Conservation (phyloP, 2,113 vertebrate species). For the Eolophus roseicapilla region DNA sequence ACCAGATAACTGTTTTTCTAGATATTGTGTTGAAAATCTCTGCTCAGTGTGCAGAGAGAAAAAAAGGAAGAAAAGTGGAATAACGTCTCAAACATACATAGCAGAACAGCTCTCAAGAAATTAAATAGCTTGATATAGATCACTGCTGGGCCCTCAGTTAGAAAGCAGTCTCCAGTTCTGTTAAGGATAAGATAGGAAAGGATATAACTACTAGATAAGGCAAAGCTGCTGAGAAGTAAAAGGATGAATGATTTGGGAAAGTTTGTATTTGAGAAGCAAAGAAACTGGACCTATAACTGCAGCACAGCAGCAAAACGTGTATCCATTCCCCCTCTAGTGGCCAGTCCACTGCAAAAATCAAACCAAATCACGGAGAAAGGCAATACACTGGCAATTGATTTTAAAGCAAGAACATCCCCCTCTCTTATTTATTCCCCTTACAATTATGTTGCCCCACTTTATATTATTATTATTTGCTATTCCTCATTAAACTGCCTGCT, state of each 20-base stretch:
- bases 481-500: not conserved
- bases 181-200: not conserved
- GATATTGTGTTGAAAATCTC: not conserved
- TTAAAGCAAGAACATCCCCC: accelerated
- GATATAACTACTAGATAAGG: not conserved
- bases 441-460: not conserved
- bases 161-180: not conserved
- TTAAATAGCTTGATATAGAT: not conserved
- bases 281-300: accelerated
- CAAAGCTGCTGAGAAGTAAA: not conserved
- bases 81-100: not conserved
- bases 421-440: not conserved
- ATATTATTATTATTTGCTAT: not conserved
- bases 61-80: not conserved
- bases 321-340: slow-evolving; percentile 63
- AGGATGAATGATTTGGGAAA: not conserved
- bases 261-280: not conserved
- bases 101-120: not conserved
- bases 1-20: not conserved
- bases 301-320: not conserved
- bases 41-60: not conserved
- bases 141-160: not conserved
- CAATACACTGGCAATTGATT: accelerated
- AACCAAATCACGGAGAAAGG: not conserved
- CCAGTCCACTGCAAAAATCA: not conserved